A percentile compares a stretch with the other conserved stretches of the same genome.
These are phyloP conservation scores for Intellagama lesueurii DNA, from an alignment of 2,797 vertebrate species.

Conservation along the genomic window DNA sequence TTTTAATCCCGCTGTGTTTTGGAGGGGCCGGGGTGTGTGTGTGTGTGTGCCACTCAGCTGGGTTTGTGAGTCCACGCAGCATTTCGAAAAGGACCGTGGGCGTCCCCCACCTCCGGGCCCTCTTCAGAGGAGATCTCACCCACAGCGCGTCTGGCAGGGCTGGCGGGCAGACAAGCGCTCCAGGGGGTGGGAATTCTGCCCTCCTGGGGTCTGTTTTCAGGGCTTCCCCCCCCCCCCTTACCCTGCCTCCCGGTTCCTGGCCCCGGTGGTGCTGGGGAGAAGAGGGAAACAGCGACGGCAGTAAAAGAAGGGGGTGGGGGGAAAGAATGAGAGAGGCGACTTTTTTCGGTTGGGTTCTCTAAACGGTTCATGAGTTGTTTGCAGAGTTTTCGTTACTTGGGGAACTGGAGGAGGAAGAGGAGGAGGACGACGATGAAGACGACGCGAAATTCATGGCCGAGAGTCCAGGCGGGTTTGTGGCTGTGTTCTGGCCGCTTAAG, in stretches of 20 bases:
- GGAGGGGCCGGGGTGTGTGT: too few relatives aligned
- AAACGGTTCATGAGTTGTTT: constrained; percentile 89
- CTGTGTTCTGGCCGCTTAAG: constrained; percentile 97
- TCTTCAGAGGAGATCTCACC: constrained; percentile 58
- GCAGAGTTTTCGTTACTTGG: constrained; percentile 91
- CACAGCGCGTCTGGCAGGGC: constrained; percentile 54
- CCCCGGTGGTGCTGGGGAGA: constrained; percentile 33
- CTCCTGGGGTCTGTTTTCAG: too few relatives aligned
- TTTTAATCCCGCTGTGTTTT: too few relatives aligned
- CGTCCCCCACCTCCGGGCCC: not conserved
- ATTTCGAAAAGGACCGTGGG: constrained; percentile 24
- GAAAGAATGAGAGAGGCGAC: constrained; percentile 48
- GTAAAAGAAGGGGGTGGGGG: constrained; percentile 40
- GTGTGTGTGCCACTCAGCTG: not conserved
- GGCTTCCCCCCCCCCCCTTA: constrained; percentile 31
- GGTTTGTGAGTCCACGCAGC: constrained; percentile 54
- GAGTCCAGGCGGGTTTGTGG: constrained; percentile 94
- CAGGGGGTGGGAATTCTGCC: not conserved
- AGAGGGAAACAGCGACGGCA: constrained; percentile 44
- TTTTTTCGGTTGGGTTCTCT: not conserved
- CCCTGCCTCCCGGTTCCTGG: constrained; percentile 55
- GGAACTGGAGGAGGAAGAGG: constrained; percentile 92
- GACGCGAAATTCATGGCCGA: constrained; percentile 93
- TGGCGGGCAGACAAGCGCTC: constrained; percentile 21
- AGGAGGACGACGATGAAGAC: constrained; percentile 91